Conservation (phyloP, 35 echinoderm and acorn worm genomes). For the Antedon bifida region DNA sequence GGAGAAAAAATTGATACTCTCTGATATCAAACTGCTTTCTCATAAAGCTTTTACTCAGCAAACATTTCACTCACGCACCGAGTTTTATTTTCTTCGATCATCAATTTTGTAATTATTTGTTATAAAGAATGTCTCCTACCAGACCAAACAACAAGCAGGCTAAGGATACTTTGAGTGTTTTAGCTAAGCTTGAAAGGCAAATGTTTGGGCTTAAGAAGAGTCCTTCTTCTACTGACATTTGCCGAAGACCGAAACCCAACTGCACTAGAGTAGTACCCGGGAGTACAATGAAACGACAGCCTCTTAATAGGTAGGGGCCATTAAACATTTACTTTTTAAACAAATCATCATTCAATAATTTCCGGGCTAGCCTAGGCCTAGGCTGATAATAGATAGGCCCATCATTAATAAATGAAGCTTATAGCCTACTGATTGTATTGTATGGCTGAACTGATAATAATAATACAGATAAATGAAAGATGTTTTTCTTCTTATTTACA, state of each 20-base stretch:
- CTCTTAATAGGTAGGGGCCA: background rate
- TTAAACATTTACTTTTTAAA: background rate
- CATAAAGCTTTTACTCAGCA: background rate
- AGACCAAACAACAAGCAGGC: background rate
- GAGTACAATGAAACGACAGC: background rate
- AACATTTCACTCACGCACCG: background rate
- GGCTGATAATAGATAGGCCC: too few relatives aligned
- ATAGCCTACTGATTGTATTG: too few relatives aligned
- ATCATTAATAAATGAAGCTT: too few relatives aligned
- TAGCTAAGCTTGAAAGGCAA: background rate
- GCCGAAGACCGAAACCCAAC: background rate
- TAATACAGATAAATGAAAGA: too few relatives aligned
- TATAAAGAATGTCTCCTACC: background rate
- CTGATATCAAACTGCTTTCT: too few relatives aligned
- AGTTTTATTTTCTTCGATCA: background rate
- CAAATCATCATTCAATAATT: background rate
- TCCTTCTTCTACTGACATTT: background rate
- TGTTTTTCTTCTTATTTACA: background rate
- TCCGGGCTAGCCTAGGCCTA: too few relatives aligned
- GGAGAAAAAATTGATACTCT: too few relatives aligned
- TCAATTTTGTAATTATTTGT: background rate
- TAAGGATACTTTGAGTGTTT: background rate
- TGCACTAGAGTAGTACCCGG: background rate
- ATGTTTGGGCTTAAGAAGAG: background rate
- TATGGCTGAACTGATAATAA: too few relatives aligned